Conservation (phyloP, 1,140 invertebrate species). For the Aphaenogaster rudis region DNA sequence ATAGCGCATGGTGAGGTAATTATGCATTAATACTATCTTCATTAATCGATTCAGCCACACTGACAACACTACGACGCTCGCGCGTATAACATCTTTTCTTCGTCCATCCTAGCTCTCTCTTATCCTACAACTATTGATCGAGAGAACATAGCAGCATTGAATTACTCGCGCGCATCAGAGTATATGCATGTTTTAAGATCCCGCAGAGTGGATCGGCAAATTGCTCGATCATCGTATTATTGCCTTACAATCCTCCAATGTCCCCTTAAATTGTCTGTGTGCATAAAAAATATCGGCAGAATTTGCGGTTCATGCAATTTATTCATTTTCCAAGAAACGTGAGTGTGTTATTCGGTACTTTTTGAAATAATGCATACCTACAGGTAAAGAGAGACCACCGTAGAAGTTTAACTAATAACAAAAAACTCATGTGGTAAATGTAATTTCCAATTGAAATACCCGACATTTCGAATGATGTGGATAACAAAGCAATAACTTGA, state of each 20-base stretch:
- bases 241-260: neutral
- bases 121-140: slow-evolving; percentile 35
- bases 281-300: slow-evolving; percentile 3
- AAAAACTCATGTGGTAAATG: neutral
- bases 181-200: slow-evolving; percentile 43
- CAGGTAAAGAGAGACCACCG: neutral
- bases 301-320: slow-evolving; percentile 17
- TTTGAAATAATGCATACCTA: neutral
- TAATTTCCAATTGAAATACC: neutral
- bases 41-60: slow-evolving; percentile 8
- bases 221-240: slow-evolving; percentile 14
- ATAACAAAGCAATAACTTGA: neutral
- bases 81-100: neutral
- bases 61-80: neutral
- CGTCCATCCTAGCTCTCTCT: neutral
- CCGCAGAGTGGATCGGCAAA: neutral
- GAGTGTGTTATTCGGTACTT: neutral
- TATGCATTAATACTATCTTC: slow-evolving; percentile 30
- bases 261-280: neutral
- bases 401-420: slow-evolving; percentile 15
- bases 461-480: neutral
- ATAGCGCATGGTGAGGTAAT: neutral
- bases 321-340: slow-evolving; percentile 15
- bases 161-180: neutral
- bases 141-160: neutral